Base-by-base conservation (phyloP, 2,888 invertebrate species). In the Dicycla oo region DNA sequence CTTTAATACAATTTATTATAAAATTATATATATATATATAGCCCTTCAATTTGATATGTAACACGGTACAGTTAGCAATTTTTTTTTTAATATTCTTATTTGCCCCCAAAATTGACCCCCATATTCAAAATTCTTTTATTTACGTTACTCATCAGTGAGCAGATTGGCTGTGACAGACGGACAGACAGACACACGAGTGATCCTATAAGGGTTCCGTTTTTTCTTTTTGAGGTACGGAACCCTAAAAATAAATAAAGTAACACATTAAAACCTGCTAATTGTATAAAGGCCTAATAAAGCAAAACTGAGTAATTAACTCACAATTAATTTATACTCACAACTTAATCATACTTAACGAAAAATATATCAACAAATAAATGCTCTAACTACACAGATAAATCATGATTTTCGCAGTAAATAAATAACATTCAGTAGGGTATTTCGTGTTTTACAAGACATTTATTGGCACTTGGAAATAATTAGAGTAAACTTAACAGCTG, bases 391-490 rank as follows among this genome's bases (percentile, higher is more conserved):
- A 57, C 30, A 64, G 13, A 38, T 58, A 60, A 57, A 62, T 71
- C 62, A 80, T 68, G 66, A 71, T 60, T 69, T 66, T 74, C 68
- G 30, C 62, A 57, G 62, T 30, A 38, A 40, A 80, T 80, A 70
- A 71, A 80, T 70, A 65, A 53, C 40, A 54, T 10, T 71, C 1
- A 13, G 34, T 58, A 0, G 6, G 61, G 23, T 30, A 63, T 69
- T 75, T 64, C 66, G 61, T 60, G 80, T 61, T 71, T 69, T 53
- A 68, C 58, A 54, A 66, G 74, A 78, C 78, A 43, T 81, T 81
- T 78, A 75, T 75, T 65, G 71, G 63, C 40, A 67, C 26, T 78
- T 80, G 7, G n/a, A 54, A 71, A 75, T 81, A 78, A 75, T 81
- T 75, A 68, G 54, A 47, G 60, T 67, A 26, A 64, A 62, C 26